Percentiles rank a stretch among this genome's conserved stretches.
Evolutionary conservation across 2,113 vertebrate species (phyloP).

Genomic region (Martes martes): DNA sequence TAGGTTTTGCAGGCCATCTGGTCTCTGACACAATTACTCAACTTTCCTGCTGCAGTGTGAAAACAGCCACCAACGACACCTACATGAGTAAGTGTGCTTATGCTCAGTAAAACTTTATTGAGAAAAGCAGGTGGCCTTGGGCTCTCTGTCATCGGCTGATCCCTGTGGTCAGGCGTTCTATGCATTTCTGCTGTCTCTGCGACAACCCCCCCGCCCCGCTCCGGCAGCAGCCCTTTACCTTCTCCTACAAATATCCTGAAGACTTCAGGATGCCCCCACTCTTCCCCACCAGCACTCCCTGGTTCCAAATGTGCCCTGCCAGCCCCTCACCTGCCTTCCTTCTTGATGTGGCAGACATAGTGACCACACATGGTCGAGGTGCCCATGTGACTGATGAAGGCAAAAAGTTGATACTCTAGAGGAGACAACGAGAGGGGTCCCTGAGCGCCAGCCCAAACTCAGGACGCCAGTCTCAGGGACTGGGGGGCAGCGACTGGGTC

Average conservation of each 20-base stretch:
- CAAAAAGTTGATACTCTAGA: slow-evolving; percentile 96
- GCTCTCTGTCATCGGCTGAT: not conserved
- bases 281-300: not conserved
- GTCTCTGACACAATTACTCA: not conserved
- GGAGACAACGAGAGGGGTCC: not conserved
- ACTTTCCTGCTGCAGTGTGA: not conserved
- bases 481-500: accelerated
- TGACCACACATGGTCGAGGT: slow-evolving; percentile 99
- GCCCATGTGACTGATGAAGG: slow-evolving; percentile 99
- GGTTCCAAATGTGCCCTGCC: not conserved
- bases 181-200: not conserved
- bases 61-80: not conserved
- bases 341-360: slow-evolving; percentile 99
- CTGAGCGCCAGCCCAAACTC: not conserved
- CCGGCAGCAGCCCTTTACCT: not conserved
- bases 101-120: not conserved
- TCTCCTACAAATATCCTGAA: not conserved
- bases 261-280: not conserved
- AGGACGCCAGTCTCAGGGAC: not conserved
- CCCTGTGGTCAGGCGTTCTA: not conserved
- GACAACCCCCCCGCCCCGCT: too few relatives aligned
- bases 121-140: not conserved
- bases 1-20: not conserved
- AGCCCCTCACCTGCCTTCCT: slow-evolving; percentile 93
- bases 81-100: not conserved